These are phyloP conservation scores for Gallirallus australis DNA, from an alignment of 2,797 vertebrate species.

Conservation along the genomic window DNA sequence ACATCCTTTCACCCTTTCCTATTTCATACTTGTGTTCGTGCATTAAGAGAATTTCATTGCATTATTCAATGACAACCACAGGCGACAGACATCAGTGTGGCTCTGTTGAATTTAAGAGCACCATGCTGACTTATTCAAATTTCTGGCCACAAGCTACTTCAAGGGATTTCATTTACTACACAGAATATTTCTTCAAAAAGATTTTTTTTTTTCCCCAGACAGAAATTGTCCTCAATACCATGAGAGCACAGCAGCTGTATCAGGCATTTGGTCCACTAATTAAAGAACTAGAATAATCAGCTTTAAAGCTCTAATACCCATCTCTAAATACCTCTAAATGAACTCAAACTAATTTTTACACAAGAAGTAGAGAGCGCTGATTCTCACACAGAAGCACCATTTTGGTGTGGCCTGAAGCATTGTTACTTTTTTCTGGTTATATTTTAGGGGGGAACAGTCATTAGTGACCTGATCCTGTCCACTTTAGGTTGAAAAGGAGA, in stretches of 20 bases:
- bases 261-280: slow-evolving; percentile 51
- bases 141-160: background rate
- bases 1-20: background rate
- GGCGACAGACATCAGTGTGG: background rate
- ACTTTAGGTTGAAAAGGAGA: background rate
- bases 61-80: background rate
- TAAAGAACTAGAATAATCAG: slow-evolving; percentile 50
- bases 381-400: background rate
- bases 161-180: background rate
- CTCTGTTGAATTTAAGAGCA: slow-evolving; percentile 15
- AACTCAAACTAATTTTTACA: slow-evolving; percentile 12
- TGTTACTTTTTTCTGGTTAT: background rate
- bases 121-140: background rate
- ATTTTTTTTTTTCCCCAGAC: background rate
- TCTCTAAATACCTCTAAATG: slow-evolving; percentile 39
- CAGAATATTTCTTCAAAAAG: background rate
- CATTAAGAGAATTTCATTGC: background rate
- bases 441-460: background rate
- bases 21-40: background rate
- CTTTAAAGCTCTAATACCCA: slow-evolving; percentile 31
- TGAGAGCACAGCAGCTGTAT: slow-evolving; percentile 33
- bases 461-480: background rate
- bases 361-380: background rate
- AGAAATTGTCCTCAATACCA: slow-evolving; percentile 7
- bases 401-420: background rate